phyloP scores from a whole-genome alignment of 2,888 invertebrate species.

The Clostera curtula region DNA sequence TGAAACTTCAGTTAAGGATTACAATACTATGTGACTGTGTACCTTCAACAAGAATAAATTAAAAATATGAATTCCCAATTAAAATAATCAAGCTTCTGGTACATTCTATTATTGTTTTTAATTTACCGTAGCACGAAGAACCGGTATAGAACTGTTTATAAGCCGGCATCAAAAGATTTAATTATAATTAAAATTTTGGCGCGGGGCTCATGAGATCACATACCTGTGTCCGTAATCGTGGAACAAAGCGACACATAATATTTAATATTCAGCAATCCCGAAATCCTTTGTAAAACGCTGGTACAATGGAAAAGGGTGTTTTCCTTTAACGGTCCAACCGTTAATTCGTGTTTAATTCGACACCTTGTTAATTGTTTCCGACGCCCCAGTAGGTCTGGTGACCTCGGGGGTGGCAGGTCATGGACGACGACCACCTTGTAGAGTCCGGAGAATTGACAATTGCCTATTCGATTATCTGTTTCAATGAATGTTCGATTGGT shows the following conservation, averaged over 20 bases:
- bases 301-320: constrained; percentile 71
- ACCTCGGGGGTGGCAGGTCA: constrained; percentile 51
- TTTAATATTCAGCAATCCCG: constrained; percentile 71
- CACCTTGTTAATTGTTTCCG: constrained; percentile 75
- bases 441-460: too few species aligned
- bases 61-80: too few species aligned
- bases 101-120: too few species aligned
- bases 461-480: too few species aligned
- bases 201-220: constrained; percentile 36
- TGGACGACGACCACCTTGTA: too few species aligned
- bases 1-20: too few species aligned
- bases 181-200: constrained; percentile 43
- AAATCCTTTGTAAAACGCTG: constrained; percentile 66
- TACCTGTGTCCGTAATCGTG: constrained; percentile 50
- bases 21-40: too few species aligned
- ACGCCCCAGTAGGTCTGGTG: constrained; percentile 68
- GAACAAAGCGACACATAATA: constrained; percentile 67
- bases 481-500: too few species aligned
- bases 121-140: too few species aligned
- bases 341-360: constrained; percentile 75
- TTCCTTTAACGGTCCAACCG: constrained; percentile 69
- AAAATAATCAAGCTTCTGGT: too few species aligned
- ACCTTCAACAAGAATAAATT: too few species aligned
- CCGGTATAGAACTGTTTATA: background rate
- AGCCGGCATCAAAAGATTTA: constrained; percentile 20